Percentiles rank a stretch among this genome's conserved stretches.
Conservation (phyloP, 2,113 vertebrate genomes). For the Syngnathus scovelli region DNA sequence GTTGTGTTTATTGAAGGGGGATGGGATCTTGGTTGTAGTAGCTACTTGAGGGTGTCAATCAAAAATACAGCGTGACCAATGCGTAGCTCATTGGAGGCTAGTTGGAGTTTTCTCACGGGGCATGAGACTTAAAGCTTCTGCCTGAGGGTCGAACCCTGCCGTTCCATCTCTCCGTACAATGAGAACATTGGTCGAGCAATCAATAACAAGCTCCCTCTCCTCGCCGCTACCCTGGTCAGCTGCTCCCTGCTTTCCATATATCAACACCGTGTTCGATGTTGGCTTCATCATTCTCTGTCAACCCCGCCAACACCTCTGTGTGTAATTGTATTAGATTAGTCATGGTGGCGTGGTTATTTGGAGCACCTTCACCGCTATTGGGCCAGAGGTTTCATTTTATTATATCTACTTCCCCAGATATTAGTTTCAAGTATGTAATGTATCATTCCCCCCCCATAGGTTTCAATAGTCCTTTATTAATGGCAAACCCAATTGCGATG, state of each 20-base stretch:
- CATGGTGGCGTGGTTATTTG: slow-evolving; percentile 44
- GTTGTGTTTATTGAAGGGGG: slow-evolving; percentile 58
- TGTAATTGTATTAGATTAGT: slow-evolving; percentile 68
- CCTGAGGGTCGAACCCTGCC: slow-evolving; percentile 55
- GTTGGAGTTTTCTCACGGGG: slow-evolving; percentile 56
- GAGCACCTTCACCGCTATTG: slow-evolving; percentile 28
- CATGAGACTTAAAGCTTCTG: slow-evolving; percentile 56
- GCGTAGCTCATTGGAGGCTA: slow-evolving; percentile 45
- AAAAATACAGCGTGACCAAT: slow-evolving; percentile 59
- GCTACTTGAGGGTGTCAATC: slow-evolving; percentile 50
- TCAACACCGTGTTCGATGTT: slow-evolving; percentile 56
- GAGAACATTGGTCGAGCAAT: slow-evolving; percentile 55
- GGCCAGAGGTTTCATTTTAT: slow-evolving; percentile 34
- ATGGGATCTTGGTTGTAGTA: slow-evolving; percentile 41
- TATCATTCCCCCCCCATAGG: background rate
- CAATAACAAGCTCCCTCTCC: slow-evolving; percentile 56
- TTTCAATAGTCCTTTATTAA: slow-evolving; percentile 5
- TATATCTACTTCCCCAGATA: slow-evolving; percentile 24
- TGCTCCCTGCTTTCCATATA: slow-evolving; percentile 59
- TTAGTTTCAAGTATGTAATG: slow-evolving; percentile 29
- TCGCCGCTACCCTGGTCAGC: slow-evolving; percentile 42
- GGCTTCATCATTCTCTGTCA: slow-evolving; percentile 64
- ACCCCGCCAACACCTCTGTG: slow-evolving; percentile 56
- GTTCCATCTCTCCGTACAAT: slow-evolving; percentile 33
- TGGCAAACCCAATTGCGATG: slow-evolving; percentile 26